Conservation (phyloP, 30 jellyfish, hydroid and myxozoan genomes). For the Sanderia malayensis region DNA sequence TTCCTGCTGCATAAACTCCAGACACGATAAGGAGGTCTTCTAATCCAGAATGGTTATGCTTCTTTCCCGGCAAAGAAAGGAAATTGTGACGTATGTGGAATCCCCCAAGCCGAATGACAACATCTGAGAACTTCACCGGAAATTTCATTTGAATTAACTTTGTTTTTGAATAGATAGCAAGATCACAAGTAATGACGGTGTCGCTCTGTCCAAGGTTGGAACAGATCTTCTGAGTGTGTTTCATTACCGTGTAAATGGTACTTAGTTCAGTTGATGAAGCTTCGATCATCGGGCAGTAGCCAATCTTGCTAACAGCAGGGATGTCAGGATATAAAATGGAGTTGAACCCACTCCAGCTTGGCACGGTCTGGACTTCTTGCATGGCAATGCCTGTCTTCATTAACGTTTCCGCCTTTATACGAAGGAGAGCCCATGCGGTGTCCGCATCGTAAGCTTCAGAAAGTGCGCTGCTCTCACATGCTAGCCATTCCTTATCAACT, state of each 20-base stretch:
- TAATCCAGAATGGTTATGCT: neutral
- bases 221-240: neutral
- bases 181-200: neutral
- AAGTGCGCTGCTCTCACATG: neutral
- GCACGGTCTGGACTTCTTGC: neutral
- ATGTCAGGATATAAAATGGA: neutral
- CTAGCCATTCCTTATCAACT: neutral
- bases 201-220: neutral
- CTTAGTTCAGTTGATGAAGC: neutral
- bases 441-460: neutral
- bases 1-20: slow-evolving; percentile 7
- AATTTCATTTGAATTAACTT: neutral
- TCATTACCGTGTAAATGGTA: slow-evolving; percentile 1
- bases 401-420: neutral
- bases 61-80: neutral
- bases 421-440: slow-evolving; percentile 2
- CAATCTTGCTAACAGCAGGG: neutral
- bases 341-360: slow-evolving; percentile 10
- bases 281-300: slow-evolving; percentile 4
- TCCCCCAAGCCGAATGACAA: neutral
- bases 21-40: neutral
- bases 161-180: slow-evolving; percentile 1
- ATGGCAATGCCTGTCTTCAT: neutral
- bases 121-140: slow-evolving; percentile 1
- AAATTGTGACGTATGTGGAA: neutral